Base-by-base conservation (phyloP, 2,113 vertebrate species). In the Tursiops truncatus region DNA sequence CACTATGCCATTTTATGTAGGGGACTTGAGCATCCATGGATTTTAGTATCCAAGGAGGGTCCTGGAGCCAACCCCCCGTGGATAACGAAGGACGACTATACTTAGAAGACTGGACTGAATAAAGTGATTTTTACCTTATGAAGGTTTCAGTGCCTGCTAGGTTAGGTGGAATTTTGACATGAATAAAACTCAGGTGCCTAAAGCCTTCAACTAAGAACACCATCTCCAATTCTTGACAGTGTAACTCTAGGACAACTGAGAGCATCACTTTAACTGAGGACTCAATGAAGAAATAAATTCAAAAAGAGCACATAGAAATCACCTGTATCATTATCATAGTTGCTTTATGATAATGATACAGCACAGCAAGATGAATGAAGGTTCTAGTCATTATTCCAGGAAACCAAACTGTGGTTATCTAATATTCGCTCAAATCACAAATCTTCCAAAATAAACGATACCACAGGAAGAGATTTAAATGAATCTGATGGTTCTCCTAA, bases 151-250 rank as follows among this genome's bases (percentile, higher is more conserved):
- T 68, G 38, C 79, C 41, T 91, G 60, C 70, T 91, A 11, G 28
- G 26, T 90, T 93, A 91, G 25, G 23, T 23, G 56, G n/a, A 89
- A 83, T 82, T 81, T 25, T 77, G 36, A 94, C 44, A 84, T 50
- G 60, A 92, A 83, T 84, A 79, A 96, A 96, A 80, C 17, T 63
- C 76, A 79, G n/a, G 53, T 31, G 20, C 21, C 89, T 63, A 81
- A 95, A 58, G 17, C 60, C 53, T 97, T 92, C 79, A 95, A 74
- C 41, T 60, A 80, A 76, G n/a, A 95, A 80, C 41, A 82, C 25
- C n/a, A 63, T 44, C 70, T 94, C 68, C 28, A 84, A 38, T 63
- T 97, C 87, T 82, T 88, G 47, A 94, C 82, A 68, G 17, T 76
- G 77, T 62, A 95, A 80, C 67, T 82, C 36, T 79, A 73, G 77